Percentiles rank a stretch among this genome's conserved stretches.
Evolutionary conservation across 2,797 vertebrate genomes (phyloP).

Genomic region (Geranospiza caerulescens): DNA sequence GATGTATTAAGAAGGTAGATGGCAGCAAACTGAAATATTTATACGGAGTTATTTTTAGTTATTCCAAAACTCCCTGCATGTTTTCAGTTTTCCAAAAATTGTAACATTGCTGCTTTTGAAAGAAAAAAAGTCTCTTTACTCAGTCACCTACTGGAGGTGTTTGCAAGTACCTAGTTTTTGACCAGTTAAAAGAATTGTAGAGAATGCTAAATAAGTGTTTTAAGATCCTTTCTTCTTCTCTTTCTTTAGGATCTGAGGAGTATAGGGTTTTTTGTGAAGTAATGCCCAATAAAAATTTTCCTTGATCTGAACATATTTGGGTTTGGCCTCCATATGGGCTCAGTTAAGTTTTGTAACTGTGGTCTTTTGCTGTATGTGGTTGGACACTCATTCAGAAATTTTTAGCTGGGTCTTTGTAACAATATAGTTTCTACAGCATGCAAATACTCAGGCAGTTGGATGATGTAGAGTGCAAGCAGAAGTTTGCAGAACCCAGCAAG

Average conservation of each 20-base stretch:
- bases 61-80: fast-evolving
- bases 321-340: background rate
- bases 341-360: background rate
- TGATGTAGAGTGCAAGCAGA: background rate
- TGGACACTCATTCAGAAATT: background rate
- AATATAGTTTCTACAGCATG: fast-evolving
- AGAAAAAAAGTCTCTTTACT: background rate
- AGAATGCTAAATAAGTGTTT: background rate
- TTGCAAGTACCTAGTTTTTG: background rate
- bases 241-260: background rate
- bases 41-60: background rate
- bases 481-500: background rate
- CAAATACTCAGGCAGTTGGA: fast-evolving
- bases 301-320: background rate
- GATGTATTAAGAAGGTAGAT: background rate
- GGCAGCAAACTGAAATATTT: background rate
- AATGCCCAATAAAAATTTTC: background rate
- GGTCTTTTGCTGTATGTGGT: fast-evolving
- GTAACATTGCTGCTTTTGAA: background rate
- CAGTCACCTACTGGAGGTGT: background rate
- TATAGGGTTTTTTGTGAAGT: background rate
- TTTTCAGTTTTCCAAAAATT: background rate
- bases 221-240: background rate
- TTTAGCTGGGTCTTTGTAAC: background rate
- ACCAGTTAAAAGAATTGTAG: background rate